These are phyloP conservation scores for Amiota minor DNA, from an alignment of 2,888 invertebrate species.

Conservation along the genomic window DNA sequence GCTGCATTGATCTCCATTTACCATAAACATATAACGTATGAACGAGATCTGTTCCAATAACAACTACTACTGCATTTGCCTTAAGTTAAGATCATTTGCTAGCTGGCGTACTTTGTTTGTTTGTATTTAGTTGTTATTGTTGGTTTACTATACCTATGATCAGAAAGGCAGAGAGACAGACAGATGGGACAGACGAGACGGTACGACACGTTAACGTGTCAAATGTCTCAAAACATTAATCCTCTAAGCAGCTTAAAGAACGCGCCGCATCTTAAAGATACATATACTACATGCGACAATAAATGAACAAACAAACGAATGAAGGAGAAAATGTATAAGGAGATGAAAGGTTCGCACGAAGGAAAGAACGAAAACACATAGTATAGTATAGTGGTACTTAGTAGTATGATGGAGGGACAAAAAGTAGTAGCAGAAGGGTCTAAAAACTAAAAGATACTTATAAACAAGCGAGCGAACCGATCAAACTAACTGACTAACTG, in stretches of 20 bases:
- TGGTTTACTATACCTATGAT: background rate
- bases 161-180: conserved; percentile 8
- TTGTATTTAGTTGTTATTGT: no score
- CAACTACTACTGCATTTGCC: no score
- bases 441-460: background rate
- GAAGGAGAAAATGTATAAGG: conserved; percentile 29
- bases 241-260: conserved; percentile 72
- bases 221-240: conserved; percentile 71
- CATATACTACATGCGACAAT: background rate
- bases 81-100: no score
- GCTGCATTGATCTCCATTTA: no score
- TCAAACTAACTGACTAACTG: conserved; percentile 37
- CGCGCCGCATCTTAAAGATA: conserved; percentile 59
- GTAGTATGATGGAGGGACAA: no score
- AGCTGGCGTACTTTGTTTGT: no score
- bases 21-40: no score
- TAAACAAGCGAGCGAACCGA: conserved; percentile 20
- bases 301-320: background rate
- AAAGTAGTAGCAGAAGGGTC: no score
- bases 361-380: background rate
- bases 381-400: background rate
- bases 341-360: conserved; percentile 38
- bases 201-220: conserved; percentile 65
- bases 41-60: no score
- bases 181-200: conserved; percentile 31